These are phyloP conservation scores for Phalera bucephala DNA, from an alignment of 2,888 invertebrate genomes.

Conservation along the genomic window DNA sequence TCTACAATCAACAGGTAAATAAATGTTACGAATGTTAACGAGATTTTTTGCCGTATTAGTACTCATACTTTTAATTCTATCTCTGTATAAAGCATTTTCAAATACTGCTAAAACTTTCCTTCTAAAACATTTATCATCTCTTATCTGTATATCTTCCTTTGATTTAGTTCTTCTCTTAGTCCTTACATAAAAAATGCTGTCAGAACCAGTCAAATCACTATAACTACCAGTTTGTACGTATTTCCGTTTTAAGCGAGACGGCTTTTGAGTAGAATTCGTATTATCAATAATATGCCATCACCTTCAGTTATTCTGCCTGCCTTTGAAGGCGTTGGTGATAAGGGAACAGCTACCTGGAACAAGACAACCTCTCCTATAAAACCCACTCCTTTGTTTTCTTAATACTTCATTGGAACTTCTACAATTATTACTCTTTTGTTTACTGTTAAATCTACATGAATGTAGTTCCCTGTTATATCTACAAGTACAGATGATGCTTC, in stretches of 20 bases:
- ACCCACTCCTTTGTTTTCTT: background rate
- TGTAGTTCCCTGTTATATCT: background rate
- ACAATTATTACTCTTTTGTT: background rate
- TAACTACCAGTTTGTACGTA: constrained; percentile 46
- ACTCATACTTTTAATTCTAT: background rate
- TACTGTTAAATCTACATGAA: too few relatives aligned
- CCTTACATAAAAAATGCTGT: constrained; percentile 9
- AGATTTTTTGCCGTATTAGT: too few relatives aligned
- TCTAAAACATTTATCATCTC: constrained; percentile 21
- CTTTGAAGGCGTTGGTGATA: constrained; percentile 34
- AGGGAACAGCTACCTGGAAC: constrained; percentile 57
- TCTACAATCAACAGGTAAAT: background rate
- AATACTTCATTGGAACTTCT: background rate
- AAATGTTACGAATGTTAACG: too few relatives aligned
- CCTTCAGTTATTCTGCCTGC: constrained; percentile 21
- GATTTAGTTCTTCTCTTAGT: constrained; percentile 42
- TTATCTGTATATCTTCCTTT: constrained; percentile 38
- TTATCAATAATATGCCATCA: constrained; percentile 9
- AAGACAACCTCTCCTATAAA: constrained; percentile 10
- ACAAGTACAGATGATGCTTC: too few relatives aligned
- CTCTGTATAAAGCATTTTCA: background rate
- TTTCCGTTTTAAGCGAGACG: constrained; percentile 20
- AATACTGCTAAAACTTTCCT: constrained; percentile 16
- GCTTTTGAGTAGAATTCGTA: background rate
- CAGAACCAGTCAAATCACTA: constrained; percentile 19